Conservation (phyloP, 2,113 vertebrate species). For the Microcebus ravelobensis region DNA sequence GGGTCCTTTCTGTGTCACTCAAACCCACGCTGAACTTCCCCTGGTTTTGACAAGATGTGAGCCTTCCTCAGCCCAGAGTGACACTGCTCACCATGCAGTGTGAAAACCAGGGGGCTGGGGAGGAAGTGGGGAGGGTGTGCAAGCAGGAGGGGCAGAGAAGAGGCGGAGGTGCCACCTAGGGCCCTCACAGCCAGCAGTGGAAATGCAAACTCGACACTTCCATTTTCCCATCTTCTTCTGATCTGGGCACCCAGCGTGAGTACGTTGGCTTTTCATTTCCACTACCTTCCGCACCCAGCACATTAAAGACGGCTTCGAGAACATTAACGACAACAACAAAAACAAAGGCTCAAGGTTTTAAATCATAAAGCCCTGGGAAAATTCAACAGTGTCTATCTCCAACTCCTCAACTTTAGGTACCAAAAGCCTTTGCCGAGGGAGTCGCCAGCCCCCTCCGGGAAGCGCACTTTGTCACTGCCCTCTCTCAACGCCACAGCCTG, state of each 20-base stretch:
- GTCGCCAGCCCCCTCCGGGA: not conserved
- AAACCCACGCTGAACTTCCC: not conserved
- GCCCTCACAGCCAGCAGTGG: not conserved
- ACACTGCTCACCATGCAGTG: not conserved
- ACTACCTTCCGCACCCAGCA: not conserved
- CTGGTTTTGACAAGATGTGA: not conserved
- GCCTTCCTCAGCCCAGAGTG: not conserved
- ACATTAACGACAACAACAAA: too few species aligned
- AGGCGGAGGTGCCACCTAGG: not conserved
- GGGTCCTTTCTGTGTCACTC: not conserved
- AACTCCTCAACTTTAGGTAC: not conserved
- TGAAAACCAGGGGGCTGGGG: not conserved
- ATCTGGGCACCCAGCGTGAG: not conserved
- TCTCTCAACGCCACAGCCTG: not conserved
- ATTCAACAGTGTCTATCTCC: not conserved
- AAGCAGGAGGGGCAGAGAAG: not conserved
- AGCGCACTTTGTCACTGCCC: not conserved
- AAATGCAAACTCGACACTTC: not conserved
- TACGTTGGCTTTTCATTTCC: not conserved
- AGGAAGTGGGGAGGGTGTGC: slow-evolving; percentile 38
- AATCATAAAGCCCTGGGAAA: not conserved
- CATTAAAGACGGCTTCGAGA: not conserved
- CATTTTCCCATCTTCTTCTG: not conserved
- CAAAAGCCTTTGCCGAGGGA: not conserved
- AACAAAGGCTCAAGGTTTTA: not conserved